These are phyloP conservation scores for Vicugna pacos DNA, from an alignment of 2,113 vertebrate species.

Conservation along the genomic window DNA sequence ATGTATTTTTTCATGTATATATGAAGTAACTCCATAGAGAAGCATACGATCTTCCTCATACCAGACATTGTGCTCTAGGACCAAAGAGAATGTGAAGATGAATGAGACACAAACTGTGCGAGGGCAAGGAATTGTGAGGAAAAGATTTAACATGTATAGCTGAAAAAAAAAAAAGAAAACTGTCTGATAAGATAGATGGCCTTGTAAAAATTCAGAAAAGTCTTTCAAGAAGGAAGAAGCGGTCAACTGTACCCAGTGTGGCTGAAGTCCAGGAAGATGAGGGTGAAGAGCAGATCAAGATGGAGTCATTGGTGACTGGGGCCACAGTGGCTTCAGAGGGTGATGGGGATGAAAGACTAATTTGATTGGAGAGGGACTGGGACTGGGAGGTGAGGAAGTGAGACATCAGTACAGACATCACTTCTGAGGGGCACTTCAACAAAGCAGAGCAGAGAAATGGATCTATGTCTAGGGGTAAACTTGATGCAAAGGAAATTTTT, in stretches of 20 bases:
- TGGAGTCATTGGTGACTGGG: background rate
- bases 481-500: background rate
- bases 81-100: background rate
- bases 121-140: background rate
- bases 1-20: background rate
- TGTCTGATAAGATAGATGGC: background rate
- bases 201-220: background rate
- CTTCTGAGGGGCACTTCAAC: background rate
- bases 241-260: background rate
- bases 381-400: background rate
- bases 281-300: background rate
- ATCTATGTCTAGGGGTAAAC: background rate
- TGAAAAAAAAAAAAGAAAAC: background rate
- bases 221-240: background rate
- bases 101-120: background rate
- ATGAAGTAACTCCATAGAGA: background rate
- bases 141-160: background rate
- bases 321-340: background rate
- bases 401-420: background rate
- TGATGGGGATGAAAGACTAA: too few species aligned
- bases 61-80: background rate
- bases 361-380: background rate
- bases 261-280: background rate
- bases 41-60: background rate
- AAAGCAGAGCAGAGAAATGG: background rate